These are phyloP conservation scores for Nasua narica DNA, from an alignment of 2,797 vertebrate species.

Conservation along the genomic window DNA sequence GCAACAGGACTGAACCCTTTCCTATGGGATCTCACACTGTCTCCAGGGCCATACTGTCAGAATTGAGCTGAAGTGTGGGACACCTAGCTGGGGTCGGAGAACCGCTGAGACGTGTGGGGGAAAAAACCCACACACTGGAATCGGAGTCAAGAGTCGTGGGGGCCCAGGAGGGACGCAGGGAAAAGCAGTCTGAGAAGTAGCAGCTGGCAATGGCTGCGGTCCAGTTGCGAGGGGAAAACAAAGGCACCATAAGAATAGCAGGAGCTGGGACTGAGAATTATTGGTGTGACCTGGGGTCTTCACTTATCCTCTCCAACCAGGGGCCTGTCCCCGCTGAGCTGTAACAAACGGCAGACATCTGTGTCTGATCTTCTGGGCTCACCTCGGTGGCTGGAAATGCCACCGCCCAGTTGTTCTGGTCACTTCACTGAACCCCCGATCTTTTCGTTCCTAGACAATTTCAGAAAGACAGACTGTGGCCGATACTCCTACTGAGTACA, in stretches of 20 bases:
- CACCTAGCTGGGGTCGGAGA: neutral
- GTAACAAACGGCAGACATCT: neutral
- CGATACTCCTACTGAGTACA: slow-evolving; percentile 60
- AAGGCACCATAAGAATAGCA: neutral
- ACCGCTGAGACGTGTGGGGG: neutral
- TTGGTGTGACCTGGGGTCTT: neutral
- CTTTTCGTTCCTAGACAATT: too few species aligned
- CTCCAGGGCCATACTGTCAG: neutral
- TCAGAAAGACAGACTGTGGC: too few species aligned
- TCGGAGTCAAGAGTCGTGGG: neutral
- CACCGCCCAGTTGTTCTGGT: neutral
- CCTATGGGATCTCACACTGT: too few species aligned
- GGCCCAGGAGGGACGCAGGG: neutral
- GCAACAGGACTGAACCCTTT: neutral
- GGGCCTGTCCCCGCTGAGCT: accelerated
- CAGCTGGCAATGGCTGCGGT: neutral
- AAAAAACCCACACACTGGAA: neutral
- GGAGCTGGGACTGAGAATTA: neutral
- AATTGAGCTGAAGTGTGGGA: neutral
- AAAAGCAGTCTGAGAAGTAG: neutral
- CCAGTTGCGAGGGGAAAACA: neutral
- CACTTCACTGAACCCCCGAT: slow-evolving; percentile 51
- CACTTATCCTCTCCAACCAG: neutral
- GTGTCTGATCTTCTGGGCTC: neutral
- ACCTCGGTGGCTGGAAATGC: neutral